Percentiles rank a stretch among this genome's conserved stretches.
These are phyloP conservation scores for Cryptomyrus ogoouensis DNA, from an alignment of 2,113 vertebrate genomes.

Conservation along the genomic window DNA sequence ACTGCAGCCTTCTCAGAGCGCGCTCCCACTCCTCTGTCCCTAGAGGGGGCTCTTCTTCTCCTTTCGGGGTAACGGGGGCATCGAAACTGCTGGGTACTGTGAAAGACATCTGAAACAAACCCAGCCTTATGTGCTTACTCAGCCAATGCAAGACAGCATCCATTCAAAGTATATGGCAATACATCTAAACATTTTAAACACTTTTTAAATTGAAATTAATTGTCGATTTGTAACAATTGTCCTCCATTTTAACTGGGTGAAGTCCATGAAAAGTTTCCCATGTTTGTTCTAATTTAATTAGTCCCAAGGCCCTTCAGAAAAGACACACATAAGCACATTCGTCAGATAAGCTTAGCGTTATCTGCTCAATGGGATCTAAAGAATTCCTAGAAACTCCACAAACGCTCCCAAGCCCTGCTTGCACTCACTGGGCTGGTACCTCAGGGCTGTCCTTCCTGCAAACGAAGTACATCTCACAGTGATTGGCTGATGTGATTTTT, in stretches of 20 bases:
- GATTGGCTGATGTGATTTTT: neutral
- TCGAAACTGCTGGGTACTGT: neutral
- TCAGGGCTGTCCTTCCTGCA: neutral
- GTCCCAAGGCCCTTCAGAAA: neutral
- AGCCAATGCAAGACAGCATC: neutral
- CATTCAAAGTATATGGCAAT: neutral
- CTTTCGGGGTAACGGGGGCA: neutral
- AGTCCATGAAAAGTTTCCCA: neutral
- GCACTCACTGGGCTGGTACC: neutral
- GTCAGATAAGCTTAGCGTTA: neutral
- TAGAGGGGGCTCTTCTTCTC: neutral
- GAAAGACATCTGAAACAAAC: neutral
- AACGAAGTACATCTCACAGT: neutral
- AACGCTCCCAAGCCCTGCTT: neutral
- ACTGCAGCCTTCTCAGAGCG: constrained; percentile 51
- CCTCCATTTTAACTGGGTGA: neutral
- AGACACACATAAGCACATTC: neutral
- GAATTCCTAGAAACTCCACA: neutral
- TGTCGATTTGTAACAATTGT: neutral
- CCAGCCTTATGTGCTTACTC: too few relatives aligned
- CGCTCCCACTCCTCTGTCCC: constrained; percentile 11
- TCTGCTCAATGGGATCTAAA: neutral
- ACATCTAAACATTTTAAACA: neutral
- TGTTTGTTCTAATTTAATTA: neutral
- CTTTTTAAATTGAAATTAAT: neutral